Percentiles rank a stretch among this genome's conserved stretches.
These are phyloP conservation scores for Steatocranus sp. DNA, from an alignment of 2,797 vertebrate species.

Conservation along the genomic window DNA sequence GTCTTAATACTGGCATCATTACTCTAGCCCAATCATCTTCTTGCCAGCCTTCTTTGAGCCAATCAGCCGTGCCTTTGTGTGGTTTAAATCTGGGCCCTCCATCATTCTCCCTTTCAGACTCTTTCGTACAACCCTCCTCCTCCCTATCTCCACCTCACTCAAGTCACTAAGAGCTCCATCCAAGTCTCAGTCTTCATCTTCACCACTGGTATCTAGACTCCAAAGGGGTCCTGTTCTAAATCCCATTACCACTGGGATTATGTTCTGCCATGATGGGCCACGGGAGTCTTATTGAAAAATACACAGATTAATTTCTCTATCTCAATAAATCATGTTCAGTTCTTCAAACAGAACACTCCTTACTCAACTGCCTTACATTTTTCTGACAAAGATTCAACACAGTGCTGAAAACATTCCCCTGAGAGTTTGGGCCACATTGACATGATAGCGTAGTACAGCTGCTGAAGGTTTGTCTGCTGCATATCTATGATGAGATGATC, in stretches of 20 bases:
- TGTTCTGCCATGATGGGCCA: not conserved
- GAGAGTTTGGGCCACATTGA: not conserved
- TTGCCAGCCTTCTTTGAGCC: not conserved
- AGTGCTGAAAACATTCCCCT: not conserved
- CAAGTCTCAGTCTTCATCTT: not conserved
- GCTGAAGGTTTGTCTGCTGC: not conserved
- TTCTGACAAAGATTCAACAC: not conserved
- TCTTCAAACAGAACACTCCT: not conserved
- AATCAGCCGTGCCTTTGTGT: not conserved
- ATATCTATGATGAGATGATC: not conserved
- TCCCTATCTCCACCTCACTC: not conserved
- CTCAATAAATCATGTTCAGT: not conserved
- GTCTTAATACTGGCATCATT: not conserved
- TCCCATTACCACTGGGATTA: not conserved
- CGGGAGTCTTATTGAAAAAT: not conserved
- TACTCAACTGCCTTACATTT: not conserved
- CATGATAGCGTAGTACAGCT: not conserved
- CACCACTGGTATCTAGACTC: not conserved
- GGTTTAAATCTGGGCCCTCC: not conserved
- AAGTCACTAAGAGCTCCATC: not conserved
- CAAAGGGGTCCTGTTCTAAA: not conserved
- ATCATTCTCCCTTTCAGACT: not conserved
- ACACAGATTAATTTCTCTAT: not conserved
- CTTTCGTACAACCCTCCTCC: not conserved
- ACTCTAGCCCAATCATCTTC: not conserved